Evolutionary conservation across 1,140 invertebrate species (phyloP).

Genomic region (Drosophila seguyi): DNA sequence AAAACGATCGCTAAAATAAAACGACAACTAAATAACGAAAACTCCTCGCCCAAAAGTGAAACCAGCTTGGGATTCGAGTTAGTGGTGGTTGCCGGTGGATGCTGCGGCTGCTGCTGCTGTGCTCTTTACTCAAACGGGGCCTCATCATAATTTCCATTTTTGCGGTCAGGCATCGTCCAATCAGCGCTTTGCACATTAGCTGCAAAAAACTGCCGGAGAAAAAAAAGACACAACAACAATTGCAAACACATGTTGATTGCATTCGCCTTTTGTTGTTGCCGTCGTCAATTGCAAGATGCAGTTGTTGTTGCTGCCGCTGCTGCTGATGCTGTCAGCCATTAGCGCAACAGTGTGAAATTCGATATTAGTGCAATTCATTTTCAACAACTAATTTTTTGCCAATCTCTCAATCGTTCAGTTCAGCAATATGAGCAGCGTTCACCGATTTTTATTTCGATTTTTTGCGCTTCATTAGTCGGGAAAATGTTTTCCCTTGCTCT

Average conservation of each 20-base stretch:
- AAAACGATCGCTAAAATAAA: conserved; percentile 35
- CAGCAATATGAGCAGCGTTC: conserved; percentile 9
- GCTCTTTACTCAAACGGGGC: conserved; percentile 80
- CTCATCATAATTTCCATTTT: conserved; percentile 83
- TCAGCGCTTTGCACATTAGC: conserved; percentile 82
- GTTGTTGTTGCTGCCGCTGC: conserved; percentile 30
- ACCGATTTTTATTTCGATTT: conserved; percentile 50
- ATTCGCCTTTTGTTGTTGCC: conserved; percentile 75
- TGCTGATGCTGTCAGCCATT: conserved; percentile 67
- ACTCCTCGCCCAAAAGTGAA: conserved; percentile 78
- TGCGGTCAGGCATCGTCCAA: conserved; percentile 82
- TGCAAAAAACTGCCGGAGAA: conserved; percentile 38
- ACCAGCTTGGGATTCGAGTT: conserved; percentile 66
- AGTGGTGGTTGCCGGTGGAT: conserved; percentile 24
- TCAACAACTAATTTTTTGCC: conserved; percentile 79
- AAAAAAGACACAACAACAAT: conserved; percentile 31
- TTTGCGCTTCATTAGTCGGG: conserved; percentile 72
- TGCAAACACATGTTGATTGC: conserved; percentile 77
- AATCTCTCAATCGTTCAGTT: conserved; percentile 51
- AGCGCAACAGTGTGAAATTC: conserved; percentile 80
- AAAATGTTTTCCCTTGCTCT: conserved; percentile 31
- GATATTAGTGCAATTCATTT: conserved; percentile 84
- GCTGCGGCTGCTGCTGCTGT: conserved; percentile 58
- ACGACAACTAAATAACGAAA: conserved; percentile 53
- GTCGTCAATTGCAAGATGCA: conserved; percentile 59